These are phyloP conservation scores for Heliconius hermathena DNA, from an alignment of 1,140 invertebrate species.

Conservation along the genomic window DNA sequence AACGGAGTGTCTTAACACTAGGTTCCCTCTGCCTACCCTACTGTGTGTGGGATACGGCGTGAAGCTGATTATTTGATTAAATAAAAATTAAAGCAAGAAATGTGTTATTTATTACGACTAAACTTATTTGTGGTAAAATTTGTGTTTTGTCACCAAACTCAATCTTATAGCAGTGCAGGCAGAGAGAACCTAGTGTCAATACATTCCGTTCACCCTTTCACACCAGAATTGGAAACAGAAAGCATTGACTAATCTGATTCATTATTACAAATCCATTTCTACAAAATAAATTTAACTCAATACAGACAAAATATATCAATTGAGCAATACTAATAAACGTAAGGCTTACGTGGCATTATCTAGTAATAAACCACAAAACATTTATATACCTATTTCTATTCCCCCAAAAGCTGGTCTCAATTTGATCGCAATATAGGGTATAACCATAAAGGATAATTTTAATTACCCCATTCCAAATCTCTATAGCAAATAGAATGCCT, in stretches of 20 bases:
- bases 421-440: conserved; percentile 23
- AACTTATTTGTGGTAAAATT: too few relatives aligned
- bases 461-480: conserved; percentile 26
- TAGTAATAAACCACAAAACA: conserved; percentile 12
- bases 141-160: too few relatives aligned
- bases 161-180: too few relatives aligned
- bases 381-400: conserved; percentile 16
- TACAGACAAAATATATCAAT: conserved; percentile 15
- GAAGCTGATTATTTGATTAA: too few relatives aligned
- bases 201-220: too few relatives aligned
- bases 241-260: neutral
- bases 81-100: too few relatives aligned
- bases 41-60: too few relatives aligned
- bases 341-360: neutral
- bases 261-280: conserved; percentile 12
- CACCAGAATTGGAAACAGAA: too few relatives aligned
- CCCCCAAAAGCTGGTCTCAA: conserved; percentile 1
- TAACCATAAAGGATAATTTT: conserved; percentile 31
- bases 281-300: neutral
- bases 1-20: too few relatives aligned
- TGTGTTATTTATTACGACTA: too few relatives aligned
- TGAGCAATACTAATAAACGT: neutral
- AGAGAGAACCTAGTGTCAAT: too few relatives aligned
- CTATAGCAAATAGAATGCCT: conserved; percentile 13
- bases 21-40: too few relatives aligned